Conservation (phyloP, 1,140 invertebrate species). For the Delia radicum region DNA sequence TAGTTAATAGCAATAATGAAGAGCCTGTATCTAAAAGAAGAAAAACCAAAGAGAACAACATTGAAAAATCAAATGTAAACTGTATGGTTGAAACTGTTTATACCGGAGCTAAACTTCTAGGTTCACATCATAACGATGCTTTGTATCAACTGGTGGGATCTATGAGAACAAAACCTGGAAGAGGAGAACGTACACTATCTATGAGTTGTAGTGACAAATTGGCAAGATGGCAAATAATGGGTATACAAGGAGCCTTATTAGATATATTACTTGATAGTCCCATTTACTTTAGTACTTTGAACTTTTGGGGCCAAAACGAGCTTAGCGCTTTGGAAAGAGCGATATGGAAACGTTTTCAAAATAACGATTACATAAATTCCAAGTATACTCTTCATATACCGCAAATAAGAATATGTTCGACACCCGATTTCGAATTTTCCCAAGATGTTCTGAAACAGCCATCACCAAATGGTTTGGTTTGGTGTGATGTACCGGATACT, state of each 20-base stretch:
- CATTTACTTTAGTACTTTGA: constrained; percentile 71
- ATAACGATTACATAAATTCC: constrained; percentile 34
- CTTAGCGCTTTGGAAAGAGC: constrained; percentile 68
- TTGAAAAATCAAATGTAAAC: background rate
- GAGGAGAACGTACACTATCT: constrained; percentile 85
- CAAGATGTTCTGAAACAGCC: constrained; percentile 58
- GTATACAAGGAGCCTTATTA: constrained; percentile 79
- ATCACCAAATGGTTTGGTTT: constrained; percentile 64
- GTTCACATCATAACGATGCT: constrained; percentile 57
- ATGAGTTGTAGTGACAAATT: constrained; percentile 94
- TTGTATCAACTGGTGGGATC: constrained; percentile 62
- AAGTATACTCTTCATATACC: constrained; percentile 38
- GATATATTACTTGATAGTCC: constrained; percentile 67
- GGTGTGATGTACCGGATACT: constrained; percentile 59
- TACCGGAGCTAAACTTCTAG: constrained; percentile 87
- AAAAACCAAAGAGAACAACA: background rate
- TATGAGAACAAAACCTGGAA: constrained; percentile 87
- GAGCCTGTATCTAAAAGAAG: background rate
- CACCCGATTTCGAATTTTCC: constrained; percentile 55
- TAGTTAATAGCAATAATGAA: background rate
- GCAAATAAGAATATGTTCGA: constrained; percentile 51
- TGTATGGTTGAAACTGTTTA: constrained; percentile 43
- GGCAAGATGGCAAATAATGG: constrained; percentile 82
- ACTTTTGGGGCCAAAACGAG: constrained; percentile 70
- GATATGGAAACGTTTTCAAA: constrained; percentile 58